Conservation (phyloP, 2,888 invertebrate genomes). For the Diplolepis rosae region DNA sequence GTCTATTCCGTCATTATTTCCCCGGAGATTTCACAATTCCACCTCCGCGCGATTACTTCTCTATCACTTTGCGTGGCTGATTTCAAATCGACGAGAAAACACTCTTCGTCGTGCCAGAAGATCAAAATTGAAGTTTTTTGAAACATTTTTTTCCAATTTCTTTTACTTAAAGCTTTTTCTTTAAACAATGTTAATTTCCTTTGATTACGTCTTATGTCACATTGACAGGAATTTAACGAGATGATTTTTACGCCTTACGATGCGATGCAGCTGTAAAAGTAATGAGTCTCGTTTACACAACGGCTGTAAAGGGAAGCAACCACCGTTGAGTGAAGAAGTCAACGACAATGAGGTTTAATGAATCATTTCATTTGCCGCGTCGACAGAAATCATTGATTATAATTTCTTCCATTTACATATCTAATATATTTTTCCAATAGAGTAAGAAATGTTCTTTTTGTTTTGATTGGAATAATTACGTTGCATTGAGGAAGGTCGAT, state of each 20-base stretch:
- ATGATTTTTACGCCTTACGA: constrained; percentile 23
- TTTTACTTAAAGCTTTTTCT: background rate
- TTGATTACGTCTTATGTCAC: constrained; percentile 19
- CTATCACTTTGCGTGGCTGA: constrained; percentile 41
- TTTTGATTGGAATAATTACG: background rate
- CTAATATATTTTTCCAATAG: background rate
- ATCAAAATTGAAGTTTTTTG: background rate
- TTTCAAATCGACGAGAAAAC: background rate
- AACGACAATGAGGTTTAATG: constrained; percentile 9
- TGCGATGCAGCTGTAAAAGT: constrained; percentile 14
- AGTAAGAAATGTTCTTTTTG: background rate
- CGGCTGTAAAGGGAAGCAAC: constrained; percentile 28
- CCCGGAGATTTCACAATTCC: constrained; percentile 55
- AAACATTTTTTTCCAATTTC: background rate
- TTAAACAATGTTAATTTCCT: constrained; percentile 17
- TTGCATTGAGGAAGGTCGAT: too few species aligned
- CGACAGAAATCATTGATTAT: constrained; percentile 21
- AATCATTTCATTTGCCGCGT: constrained; percentile 18
- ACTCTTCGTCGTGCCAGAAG: background rate
- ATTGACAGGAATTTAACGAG: constrained; percentile 28
- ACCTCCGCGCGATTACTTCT: constrained; percentile 45
- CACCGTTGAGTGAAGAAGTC: constrained; percentile 23
- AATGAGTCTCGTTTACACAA: constrained; percentile 30
- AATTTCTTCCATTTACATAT: background rate
- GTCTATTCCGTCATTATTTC: constrained; percentile 58